Conservation (phyloP, 1,140 invertebrate species). For the Camponotus pennsylvanicus region DNA sequence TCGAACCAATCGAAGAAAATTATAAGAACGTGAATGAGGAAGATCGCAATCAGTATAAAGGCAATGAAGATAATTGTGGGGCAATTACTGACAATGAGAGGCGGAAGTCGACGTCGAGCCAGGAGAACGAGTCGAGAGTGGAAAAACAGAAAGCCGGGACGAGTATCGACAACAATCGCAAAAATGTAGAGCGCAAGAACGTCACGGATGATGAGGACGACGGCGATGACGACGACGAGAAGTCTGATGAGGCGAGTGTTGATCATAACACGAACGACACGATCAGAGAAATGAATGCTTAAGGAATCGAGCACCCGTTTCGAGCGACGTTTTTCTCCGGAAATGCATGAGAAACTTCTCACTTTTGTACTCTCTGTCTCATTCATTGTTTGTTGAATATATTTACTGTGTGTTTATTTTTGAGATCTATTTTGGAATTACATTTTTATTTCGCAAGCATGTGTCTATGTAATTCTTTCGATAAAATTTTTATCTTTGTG, state of each 20-base stretch:
- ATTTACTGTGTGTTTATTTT: constrained; percentile 27
- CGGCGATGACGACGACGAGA: background rate
- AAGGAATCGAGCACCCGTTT: background rate
- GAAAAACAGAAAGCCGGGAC: background rate
- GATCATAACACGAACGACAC: background rate
- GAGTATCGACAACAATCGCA: constrained; percentile 25
- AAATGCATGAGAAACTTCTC: background rate
- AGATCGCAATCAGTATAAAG: background rate
- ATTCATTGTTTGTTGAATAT: constrained; percentile 4
- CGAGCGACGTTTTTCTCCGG: background rate
- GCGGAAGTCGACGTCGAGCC: constrained; percentile 38
- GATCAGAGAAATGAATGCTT: background rate
- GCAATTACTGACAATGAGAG: background rate
- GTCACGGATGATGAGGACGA: constrained; percentile 10
- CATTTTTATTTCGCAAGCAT: constrained; percentile 3
- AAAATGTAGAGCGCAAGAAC: constrained; percentile 1
- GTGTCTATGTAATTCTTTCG: background rate
- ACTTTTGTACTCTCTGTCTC: background rate
- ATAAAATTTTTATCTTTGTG: too few species aligned
- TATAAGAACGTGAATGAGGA: background rate
- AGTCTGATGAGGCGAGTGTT: background rate
- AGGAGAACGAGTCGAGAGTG: background rate
- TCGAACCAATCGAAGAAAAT: constrained; percentile 6
- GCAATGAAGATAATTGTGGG: constrained; percentile 15
- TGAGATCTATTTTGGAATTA: constrained; percentile 27